Evolutionary conservation across 2,888 invertebrate species (phyloP), one percentile per base, ranked within the genome.

Genomic region (Chaitophorus viminalis): DNA sequence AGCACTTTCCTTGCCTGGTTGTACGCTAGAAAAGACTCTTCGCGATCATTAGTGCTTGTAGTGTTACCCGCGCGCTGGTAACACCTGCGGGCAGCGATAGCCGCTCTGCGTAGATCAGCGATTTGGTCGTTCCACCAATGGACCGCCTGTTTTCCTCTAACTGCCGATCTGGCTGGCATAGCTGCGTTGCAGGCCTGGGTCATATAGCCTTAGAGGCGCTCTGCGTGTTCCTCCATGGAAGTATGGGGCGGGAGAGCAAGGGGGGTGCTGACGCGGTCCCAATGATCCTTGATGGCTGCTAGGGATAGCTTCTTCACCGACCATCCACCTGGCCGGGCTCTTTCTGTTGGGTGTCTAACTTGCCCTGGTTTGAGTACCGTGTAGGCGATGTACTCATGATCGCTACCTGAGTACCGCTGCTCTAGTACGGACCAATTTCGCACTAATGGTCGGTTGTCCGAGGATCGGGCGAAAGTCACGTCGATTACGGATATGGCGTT

Each of bases 241-340:
- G 17, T n/a, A 1, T 0, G 14, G 3, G 36, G 5, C 5, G 79
- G 9, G 2, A 25, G 36, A 6, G 36, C 6, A 0, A 1, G 5
- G 0, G 8, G 9, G 3, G 52, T 4, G 1, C 5, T 14, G 0
- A 8, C 1, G 8, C 6, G 1, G 33, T 33, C 17, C 54, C 29
- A 60, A 21, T 60, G 21, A 18, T 60, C 1, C 21, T 1, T 1
- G 3, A 52, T 18, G 2, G 31, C 5, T 17, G 17, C 70, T 9
- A 52, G 31, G 0, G 17, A 31, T n/a, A 77, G 21, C 1, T 25
- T 77, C 11, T 21, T 52, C 0, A 52, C 17, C 21, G 52, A 31
- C 31, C 76, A 77, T 3, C n/a, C n/a, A n/a, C 76, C 76, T 31
- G 0, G 2, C 70, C 21, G 60, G 8, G 6, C 60, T 60, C 21